A percentile compares a stretch with the other conserved stretches of the same genome.
Evolutionary conservation across 2,797 vertebrate species (phyloP).

Genomic region (Anguilla anguilla): DNA sequence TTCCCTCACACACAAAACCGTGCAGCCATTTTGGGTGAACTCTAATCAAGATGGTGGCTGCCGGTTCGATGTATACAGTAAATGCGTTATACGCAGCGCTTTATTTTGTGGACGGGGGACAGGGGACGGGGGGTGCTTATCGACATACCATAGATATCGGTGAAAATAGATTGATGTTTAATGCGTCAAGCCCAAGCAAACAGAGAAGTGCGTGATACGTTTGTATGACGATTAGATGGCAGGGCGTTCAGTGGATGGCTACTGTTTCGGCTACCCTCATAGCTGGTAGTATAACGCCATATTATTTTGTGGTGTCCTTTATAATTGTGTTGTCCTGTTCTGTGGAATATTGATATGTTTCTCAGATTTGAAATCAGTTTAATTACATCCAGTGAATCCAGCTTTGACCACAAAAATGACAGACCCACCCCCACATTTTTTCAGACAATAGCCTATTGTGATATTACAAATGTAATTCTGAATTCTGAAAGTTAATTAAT

Average conservation of each 20-base stretch:
- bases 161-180: too few species aligned
- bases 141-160: background rate
- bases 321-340: background rate
- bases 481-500: too few species aligned
- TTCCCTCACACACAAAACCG: background rate
- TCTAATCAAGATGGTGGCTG: too few species aligned
- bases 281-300: background rate
- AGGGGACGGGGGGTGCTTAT: background rate
- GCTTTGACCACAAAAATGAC: background rate
- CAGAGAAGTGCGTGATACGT: too few species aligned
- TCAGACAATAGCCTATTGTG: too few species aligned
- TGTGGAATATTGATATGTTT: background rate
- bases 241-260: too few species aligned
- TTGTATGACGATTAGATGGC: too few species aligned
- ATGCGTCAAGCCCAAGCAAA: too few species aligned
- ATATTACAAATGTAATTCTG: too few species aligned
- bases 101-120: background rate
- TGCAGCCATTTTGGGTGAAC: background rate
- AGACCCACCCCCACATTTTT: background rate
- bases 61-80: too few species aligned
- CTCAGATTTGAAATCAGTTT: background rate
- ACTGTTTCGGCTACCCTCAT: too few species aligned
- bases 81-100: background rate
- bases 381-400: too few species aligned
- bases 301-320: background rate